Evolutionary conservation across 35 echinoderm and acorn worm species (phyloP).

Genomic region (Heliocidaris erythrogramma): DNA sequence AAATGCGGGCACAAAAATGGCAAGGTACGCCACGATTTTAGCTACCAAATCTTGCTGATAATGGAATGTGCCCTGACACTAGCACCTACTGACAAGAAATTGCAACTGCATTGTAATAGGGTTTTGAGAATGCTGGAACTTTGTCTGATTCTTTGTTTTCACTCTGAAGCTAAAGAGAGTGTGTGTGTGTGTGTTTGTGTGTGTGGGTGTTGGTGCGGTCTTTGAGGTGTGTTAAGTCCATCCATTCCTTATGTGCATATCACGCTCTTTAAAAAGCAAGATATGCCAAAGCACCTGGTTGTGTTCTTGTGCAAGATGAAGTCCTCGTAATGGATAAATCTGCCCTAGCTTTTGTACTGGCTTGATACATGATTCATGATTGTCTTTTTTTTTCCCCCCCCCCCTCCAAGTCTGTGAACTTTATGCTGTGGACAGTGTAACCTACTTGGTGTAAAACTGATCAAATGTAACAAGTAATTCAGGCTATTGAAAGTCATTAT

Average conservation of each 20-base stretch:
- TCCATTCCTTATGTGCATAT: constrained; percentile 9
- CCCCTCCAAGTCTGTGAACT: neutral
- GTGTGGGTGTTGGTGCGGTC: too few relatives aligned
- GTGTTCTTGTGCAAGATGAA: neutral
- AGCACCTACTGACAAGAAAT: neutral
- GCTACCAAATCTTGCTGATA: neutral
- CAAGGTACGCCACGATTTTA: neutral
- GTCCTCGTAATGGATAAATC: neutral
- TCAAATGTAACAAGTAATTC: neutral
- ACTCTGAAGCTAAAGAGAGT: neutral
- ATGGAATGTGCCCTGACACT: neutral
- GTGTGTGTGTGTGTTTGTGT: neutral
- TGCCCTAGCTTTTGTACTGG: neutral
- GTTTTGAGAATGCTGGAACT: neutral
- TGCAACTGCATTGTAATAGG: neutral
- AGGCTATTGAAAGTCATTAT: neutral
- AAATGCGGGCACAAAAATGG: neutral
- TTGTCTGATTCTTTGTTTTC: neutral
- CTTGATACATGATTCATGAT: neutral
- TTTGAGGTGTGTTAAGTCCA: neutral
- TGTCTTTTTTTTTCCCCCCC: neutral
- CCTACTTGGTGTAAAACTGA: neutral
- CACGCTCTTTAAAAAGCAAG: neutral
- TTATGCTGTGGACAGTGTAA: neutral
- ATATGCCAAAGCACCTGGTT: neutral